Evolutionary conservation across 2,797 vertebrate genomes (phyloP), one percentile per base, ranked within the genome.

Genomic region (Mionectes olivaceus): DNA sequence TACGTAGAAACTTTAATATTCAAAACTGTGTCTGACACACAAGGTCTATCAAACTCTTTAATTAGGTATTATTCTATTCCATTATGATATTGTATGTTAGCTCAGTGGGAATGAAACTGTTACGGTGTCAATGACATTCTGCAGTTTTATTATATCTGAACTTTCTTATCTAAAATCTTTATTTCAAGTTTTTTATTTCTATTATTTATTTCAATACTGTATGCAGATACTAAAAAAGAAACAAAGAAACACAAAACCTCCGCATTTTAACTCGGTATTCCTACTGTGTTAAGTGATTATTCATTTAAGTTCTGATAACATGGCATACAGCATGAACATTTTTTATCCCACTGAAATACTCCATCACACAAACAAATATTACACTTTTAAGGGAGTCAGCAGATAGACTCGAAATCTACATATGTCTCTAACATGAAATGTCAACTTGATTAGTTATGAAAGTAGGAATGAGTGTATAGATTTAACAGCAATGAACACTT

Each of bases 371-470:
- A 88, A 61, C 28, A 71, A 53, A 73, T 64, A 53, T 78, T 83
- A 56, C 41, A 86, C 22, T 91, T 96, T 46, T 35, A 87, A 90
- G 83, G 37, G 32, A 94, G 43, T 92, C 87, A 91, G 76, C 46
- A 94, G 41, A 43, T 63, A 93, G 79, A 92, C 43, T 89, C 75
- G 60, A 78, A 57, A 91, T 92, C 33, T 93, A 35, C 71, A 80
- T 83, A 63, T 79, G 46, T 47, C 79, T 95, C 41, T 71, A 95
- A 75, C 46, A 47, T 65, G 60, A 95, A 96, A 94, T 95, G 93
- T 95, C 93, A 95, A 83, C 60, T 94, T 95, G 84, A 94, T 95
- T 91, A 89, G 64, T 71, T 94, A 83, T 75, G 65, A 83, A 86
- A 94, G 73, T 75, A 94, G 82, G 53, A 93, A 94, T 70, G 82